Evolutionary conservation across 2,113 vertebrate genomes (phyloP).

Genomic region (Chinchilla lanigera): DNA sequence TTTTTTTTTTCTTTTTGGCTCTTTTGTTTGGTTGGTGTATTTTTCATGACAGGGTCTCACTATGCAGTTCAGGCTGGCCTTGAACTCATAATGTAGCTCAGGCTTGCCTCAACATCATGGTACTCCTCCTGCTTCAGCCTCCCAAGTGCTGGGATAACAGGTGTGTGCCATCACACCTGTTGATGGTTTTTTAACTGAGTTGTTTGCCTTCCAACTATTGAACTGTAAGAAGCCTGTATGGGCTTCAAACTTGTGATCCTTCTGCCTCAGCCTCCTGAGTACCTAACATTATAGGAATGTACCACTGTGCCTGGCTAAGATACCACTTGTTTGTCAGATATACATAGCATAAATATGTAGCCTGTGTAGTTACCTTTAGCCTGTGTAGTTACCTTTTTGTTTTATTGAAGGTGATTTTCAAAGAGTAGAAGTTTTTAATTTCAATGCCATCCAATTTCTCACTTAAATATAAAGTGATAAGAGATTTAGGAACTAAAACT

Average conservation of each 20-base stretch:
- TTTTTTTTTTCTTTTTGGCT: background rate
- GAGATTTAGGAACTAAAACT: background rate
- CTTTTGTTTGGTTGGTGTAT: background rate
- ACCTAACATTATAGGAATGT: background rate
- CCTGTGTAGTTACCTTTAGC: background rate
- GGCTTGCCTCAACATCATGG: background rate
- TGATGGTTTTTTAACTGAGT: background rate
- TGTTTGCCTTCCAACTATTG: background rate
- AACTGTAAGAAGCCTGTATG: background rate
- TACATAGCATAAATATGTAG: background rate
- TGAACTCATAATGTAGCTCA: background rate
- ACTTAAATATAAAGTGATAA: background rate
- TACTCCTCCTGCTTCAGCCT: background rate
- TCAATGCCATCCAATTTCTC: background rate
- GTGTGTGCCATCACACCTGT: background rate
- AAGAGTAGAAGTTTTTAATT: conserved; percentile 24
- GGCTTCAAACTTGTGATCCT: background rate
- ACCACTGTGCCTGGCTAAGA: background rate
- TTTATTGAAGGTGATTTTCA: conserved; percentile 12
- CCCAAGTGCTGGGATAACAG: background rate
- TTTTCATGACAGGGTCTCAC: background rate
- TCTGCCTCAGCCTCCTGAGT: background rate
- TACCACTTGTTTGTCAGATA: background rate
- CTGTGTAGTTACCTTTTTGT: background rate
- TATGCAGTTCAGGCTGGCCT: background rate